Percentiles rank a stretch among this genome's conserved stretches.
These are phyloP conservation scores for Drosophila mettleri DNA, from an alignment of 2,888 invertebrate species.

Conservation along the genomic window DNA sequence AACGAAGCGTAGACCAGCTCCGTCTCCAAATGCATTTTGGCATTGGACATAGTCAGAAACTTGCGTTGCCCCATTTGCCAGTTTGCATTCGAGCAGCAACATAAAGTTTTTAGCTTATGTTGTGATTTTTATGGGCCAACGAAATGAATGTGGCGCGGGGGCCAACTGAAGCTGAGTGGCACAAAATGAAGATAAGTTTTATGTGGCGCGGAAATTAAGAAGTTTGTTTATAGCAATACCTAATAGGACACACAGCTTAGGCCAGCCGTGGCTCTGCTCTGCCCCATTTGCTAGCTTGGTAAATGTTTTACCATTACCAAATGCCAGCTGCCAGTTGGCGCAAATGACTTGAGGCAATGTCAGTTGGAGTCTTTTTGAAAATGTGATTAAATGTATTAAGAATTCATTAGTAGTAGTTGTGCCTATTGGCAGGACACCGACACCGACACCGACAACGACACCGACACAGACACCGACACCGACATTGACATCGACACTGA, in stretches of 20 bases:
- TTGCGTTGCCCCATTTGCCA: slow-evolving; percentile 75
- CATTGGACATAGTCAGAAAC: slow-evolving; percentile 62
- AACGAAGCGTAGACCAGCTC: slow-evolving; percentile 22
- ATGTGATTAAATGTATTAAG: slow-evolving; percentile 70
- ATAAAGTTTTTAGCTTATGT: slow-evolving; percentile 80
- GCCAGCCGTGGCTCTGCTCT: slow-evolving; percentile 29
- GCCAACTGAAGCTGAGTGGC: slow-evolving; percentile 41
- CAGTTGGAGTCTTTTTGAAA: slow-evolving; percentile 37
- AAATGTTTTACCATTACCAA: slow-evolving; percentile 3
- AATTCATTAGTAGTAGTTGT: slow-evolving; percentile 71
- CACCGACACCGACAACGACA: not conserved
- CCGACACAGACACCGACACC: not conserved
- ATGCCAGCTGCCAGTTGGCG: not conserved
- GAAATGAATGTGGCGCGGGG: slow-evolving; percentile 3
- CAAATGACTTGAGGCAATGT: slow-evolving; percentile 47
- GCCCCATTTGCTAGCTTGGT: not conserved
- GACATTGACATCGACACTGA: not conserved
- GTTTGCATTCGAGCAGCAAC: slow-evolving; percentile 71
- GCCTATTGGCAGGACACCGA: slow-evolving; percentile 13
- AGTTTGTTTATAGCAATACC: slow-evolving; percentile 65
- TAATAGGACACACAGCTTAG: slow-evolving; percentile 28
- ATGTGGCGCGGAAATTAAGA: slow-evolving; percentile 81
- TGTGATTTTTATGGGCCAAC: slow-evolving; percentile 74
- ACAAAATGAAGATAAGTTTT: slow-evolving; percentile 77
- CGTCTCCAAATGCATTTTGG: slow-evolving; percentile 64